Evolutionary conservation across 1,140 invertebrate genomes (phyloP).

Genomic region (Leptopilina boulardi): DNA sequence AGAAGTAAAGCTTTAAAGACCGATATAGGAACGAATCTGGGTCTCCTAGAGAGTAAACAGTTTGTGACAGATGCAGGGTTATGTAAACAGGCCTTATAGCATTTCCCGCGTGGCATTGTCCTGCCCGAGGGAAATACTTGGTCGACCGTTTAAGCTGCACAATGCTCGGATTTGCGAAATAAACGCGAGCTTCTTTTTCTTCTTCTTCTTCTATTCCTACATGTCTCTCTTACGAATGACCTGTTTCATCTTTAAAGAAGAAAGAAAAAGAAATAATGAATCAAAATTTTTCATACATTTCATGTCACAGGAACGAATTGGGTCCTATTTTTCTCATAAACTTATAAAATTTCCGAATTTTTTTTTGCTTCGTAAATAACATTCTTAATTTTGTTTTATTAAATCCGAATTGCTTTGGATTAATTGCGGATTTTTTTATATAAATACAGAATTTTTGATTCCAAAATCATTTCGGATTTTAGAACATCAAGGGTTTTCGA

Average conservation of each 20-base stretch:
- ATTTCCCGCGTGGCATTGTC: conserved; percentile 56
- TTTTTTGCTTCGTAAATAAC: too few species aligned
- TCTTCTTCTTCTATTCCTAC: conserved; percentile 29
- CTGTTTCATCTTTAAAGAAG: conserved; percentile 39
- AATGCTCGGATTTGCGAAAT: conserved; percentile 66
- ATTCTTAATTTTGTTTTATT: too few species aligned
- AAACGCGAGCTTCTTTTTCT: conserved; percentile 39
- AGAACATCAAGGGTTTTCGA: too few species aligned
- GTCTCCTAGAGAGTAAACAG: conserved; percentile 62
- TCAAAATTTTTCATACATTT: not conserved
- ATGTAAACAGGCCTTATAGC: conserved; percentile 61
- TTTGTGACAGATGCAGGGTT: conserved; percentile 69
- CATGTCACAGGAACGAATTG: too few species aligned
- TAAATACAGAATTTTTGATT: too few species aligned
- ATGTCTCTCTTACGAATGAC: conserved; percentile 40
- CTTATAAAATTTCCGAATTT: too few species aligned
- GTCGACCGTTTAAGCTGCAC: conserved; percentile 58
- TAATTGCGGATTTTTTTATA: too few species aligned
- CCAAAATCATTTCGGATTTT: too few species aligned
- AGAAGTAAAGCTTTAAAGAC: conserved; percentile 53
- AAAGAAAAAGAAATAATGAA: not conserved
- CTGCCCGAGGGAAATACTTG: conserved; percentile 50
- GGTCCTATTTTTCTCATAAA: too few species aligned
- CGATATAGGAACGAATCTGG: conserved; percentile 54
- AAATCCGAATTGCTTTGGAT: too few species aligned